Base-by-base conservation (phyloP, 2,797 vertebrate genomes). In the Euthynnus affinis region DNA sequence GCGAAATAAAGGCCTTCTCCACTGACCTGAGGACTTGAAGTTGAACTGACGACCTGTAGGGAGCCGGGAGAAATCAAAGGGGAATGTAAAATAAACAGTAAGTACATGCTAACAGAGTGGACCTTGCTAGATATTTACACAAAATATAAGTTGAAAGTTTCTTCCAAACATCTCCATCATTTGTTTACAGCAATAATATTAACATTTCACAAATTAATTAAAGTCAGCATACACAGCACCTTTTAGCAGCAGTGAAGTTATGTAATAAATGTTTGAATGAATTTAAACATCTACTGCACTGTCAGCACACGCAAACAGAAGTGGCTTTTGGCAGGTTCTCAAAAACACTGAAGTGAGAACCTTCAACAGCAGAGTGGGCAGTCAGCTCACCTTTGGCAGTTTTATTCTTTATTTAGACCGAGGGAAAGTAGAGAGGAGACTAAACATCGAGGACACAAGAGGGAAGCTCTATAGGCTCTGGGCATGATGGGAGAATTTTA, bases 1-100 rank as follows among this genome's bases (percentile, higher is more conserved):
- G 92, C 89, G 89, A 99, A 99, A 88, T 94, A 96, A 89, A 96
- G 95, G 70, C 94, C 94, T 6, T 94, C 95, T 0, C 65, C 68
- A 1, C 55, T 62, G 74, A 61, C 82, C 48, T 91, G 93, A 0
- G 60, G 91, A 76, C 25, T 83, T 22, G 86, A 78, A 4, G 80
- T 6, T 15, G 89, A 68, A 52, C 44, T 88, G 90, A 96, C 93
- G 48, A 97, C 96, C 97, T 98, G 92, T 22, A 80, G 85, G 46
- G 32, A 72, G 52, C 0, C 10, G 40, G 64, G 14, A 42, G 5
- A 25, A 40, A 69, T 20, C 3, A 56, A 18, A 60, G 25, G 8
- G 0, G n/a, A 52, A 13, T 22, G 23, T 20, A 49, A 74, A 62
- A 78, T 15, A 58, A 15, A 12, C 12, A 68, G 34, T 37, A 40